A percentile compares a stretch with the other conserved stretches of the same genome.
phyloP scores from a whole-genome alignment of 1,140 invertebrate species.

The Stratiolaelaps scimitus region DNA sequence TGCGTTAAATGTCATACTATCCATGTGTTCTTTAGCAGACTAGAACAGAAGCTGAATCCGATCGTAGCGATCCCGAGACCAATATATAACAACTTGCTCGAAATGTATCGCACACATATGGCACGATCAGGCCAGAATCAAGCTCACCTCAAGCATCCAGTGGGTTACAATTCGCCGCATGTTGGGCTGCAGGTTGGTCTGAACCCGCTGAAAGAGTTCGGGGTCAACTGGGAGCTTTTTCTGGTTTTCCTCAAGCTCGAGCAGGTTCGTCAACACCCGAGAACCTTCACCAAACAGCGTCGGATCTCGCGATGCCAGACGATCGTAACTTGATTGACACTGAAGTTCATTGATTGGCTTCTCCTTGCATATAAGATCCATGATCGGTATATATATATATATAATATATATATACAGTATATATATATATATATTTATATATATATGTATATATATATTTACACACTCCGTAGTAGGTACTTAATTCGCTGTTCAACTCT shows the following conservation, averaged over 20 bases:
- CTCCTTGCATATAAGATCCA: constrained; percentile 23
- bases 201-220: constrained; percentile 64
- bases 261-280: constrained; percentile 65
- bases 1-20: no score
- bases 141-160: constrained; percentile 77
- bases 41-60: no score
- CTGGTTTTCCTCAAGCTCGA: constrained; percentile 64
- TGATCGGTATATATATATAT: neutral
- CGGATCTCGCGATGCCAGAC: neutral
- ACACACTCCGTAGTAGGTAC: no score
- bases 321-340: neutral
- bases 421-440: no score
- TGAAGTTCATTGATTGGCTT: neutral
- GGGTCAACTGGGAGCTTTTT: constrained; percentile 49
- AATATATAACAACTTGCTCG: no score
- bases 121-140: neutral
- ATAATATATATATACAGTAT: no score
- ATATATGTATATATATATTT: no score
- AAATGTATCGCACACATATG: no score
- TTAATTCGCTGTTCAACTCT: no score
- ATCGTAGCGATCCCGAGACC: no score
- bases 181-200: constrained; percentile 69
- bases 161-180: constrained; percentile 82
- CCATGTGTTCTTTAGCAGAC: no score
- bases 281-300: constrained; percentile 39